These are phyloP conservation scores for Uromys caudimaculatus DNA, from an alignment of 2,797 vertebrate genomes.

Conservation along the genomic window DNA sequence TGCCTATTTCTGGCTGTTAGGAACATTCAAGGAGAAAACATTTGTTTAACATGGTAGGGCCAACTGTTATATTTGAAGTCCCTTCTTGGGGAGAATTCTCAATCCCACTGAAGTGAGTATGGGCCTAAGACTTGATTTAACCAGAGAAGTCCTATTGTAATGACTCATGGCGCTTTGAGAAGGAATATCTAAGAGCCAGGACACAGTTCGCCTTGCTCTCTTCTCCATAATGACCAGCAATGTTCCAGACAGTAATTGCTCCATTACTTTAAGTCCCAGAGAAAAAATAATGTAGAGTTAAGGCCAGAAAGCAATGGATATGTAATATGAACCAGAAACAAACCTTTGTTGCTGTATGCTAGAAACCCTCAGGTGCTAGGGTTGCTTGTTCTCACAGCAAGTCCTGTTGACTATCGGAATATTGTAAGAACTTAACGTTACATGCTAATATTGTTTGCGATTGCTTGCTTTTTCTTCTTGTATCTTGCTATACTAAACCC, in stretches of 20 bases:
- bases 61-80: not conserved
- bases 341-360: not conserved
- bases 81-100: not conserved
- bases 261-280: slow-evolving; percentile 14
- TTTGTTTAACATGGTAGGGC: not conserved
- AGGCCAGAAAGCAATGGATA: not conserved
- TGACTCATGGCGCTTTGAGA: not conserved
- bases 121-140: slow-evolving; percentile 24
- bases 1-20: not conserved
- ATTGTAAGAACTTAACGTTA: not conserved
- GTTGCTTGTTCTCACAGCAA: slow-evolving; percentile 24
- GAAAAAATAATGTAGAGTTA: slow-evolving; percentile 15
- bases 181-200: slow-evolving; percentile 33
- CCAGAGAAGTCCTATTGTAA: not conserved
- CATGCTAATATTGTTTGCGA: not conserved
- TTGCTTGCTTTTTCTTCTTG: not conserved
- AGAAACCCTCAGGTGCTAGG: not conserved
- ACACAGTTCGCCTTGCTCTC: not conserved
- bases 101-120: not conserved
- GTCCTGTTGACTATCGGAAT: not conserved
- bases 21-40: slow-evolving; percentile 45
- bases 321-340: slow-evolving; percentile 8
- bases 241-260: not conserved
- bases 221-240: slow-evolving; percentile 7
- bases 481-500: not conserved